Conservation (phyloP, 2,797 vertebrate genomes). For the Tolypeutes matacus region DNA sequence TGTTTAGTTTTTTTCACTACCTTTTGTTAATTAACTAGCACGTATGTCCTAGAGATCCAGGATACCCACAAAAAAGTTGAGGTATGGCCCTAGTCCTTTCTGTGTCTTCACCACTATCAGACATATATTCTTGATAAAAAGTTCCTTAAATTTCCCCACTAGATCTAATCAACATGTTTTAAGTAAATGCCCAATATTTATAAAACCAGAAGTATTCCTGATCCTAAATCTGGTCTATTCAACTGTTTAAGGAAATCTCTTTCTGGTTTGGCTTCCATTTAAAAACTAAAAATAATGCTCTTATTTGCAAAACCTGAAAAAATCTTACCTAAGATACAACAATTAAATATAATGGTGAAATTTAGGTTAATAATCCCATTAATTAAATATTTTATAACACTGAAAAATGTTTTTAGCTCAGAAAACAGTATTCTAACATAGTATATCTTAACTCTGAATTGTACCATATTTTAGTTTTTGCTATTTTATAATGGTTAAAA, state of each 20-base stretch:
- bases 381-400: constrained; percentile 52
- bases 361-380: constrained; percentile 7
- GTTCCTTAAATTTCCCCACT: constrained; percentile 30
- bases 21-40: constrained; percentile 36
- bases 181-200: constrained; percentile 31
- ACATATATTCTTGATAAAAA: constrained; percentile 24
- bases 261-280: neutral
- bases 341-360: constrained; percentile 14
- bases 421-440: neutral
- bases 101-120: constrained; percentile 11
- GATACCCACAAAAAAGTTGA: constrained; percentile 5
- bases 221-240: constrained; percentile 11
- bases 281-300: constrained; percentile 34
- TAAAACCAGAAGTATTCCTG: constrained; percentile 24
- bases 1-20: neutral
- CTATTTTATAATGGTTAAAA: constrained; percentile 55
- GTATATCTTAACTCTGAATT: constrained; percentile 35
- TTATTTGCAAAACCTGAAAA: neutral
- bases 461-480: constrained; percentile 53
- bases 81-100: neutral
- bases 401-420: constrained; percentile 43
- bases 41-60: neutral
- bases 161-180: constrained; percentile 23
- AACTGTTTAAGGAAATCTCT: constrained; percentile 18
- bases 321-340: neutral